Conservation (phyloP, 2,113 vertebrate genomes). For the Prunella fulvescens region DNA sequence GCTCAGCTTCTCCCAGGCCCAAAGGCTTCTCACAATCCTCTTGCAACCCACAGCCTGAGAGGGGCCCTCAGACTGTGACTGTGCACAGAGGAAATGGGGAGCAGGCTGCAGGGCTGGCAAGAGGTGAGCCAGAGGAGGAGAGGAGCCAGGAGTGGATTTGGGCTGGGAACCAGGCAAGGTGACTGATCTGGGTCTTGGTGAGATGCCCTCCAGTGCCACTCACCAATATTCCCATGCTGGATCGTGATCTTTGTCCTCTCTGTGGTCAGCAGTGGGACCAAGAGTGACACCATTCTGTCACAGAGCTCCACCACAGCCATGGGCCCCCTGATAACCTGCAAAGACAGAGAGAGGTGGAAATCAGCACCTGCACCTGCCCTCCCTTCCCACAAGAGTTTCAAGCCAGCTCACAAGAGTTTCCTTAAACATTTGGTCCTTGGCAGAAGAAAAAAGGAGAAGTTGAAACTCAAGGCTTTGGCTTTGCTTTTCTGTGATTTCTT, state of each 20-base stretch:
- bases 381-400: neutral
- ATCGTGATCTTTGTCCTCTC: slow-evolving; percentile 71
- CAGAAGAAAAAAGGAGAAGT: neutral
- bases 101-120: neutral
- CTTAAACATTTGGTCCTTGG: neutral
- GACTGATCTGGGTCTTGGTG: neutral
- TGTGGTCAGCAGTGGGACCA: slow-evolving; percentile 71
- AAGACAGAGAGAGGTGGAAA: neutral
- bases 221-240: slow-evolving; percentile 76
- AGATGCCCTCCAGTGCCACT: slow-evolving; percentile 19
- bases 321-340: slow-evolving; percentile 82
- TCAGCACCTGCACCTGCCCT: neutral
- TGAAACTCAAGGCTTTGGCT: neutral
- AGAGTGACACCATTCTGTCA: slow-evolving; percentile 77
- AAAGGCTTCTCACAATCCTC: neutral
- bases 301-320: slow-evolving; percentile 83
- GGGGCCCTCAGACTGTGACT: neutral
- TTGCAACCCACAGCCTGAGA: neutral
- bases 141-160: neutral
- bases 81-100: neutral
- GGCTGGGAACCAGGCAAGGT: neutral
- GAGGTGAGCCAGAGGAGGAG: neutral
- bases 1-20: neutral
- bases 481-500: neutral
- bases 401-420: neutral